Conservation (phyloP, 2,113 vertebrate genomes). For the Dipodomys spectabilis region DNA sequence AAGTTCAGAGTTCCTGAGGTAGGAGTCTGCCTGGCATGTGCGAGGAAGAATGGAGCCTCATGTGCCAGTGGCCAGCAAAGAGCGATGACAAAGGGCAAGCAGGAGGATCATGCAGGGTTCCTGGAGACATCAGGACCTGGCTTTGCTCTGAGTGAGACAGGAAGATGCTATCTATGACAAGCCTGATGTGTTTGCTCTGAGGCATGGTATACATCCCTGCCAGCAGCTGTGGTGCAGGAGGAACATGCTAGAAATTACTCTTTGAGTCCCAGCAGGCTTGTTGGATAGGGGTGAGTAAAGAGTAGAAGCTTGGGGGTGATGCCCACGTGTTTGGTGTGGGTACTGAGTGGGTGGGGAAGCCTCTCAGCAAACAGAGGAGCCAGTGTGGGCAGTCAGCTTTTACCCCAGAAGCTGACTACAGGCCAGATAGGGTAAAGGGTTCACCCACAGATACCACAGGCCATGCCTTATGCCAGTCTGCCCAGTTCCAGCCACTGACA, state of each 20-base stretch:
- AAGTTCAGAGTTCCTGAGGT: too few species aligned
- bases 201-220: too few species aligned
- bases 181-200: too few species aligned
- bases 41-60: too few species aligned
- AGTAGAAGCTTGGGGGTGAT: too few species aligned
- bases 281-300: too few species aligned
- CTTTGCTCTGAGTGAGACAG: too few species aligned
- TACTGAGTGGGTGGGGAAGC: background rate
- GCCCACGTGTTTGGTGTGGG: background rate
- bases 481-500: background rate
- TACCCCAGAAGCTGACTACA: background rate
- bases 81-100: background rate
- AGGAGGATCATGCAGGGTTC: background rate
- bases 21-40: too few species aligned
- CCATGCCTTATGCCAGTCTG: accelerated
- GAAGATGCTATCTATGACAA: background rate
- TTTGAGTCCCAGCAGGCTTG: too few species aligned
- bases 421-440: background rate
- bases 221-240: too few species aligned
- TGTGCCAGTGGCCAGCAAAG: too few species aligned
- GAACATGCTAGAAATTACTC: too few species aligned
- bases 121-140: background rate
- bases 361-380: background rate
- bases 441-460: background rate
- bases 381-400: background rate